Base-by-base conservation (phyloP, 1,140 invertebrate species). In the Leguminivora glycinivorella region DNA sequence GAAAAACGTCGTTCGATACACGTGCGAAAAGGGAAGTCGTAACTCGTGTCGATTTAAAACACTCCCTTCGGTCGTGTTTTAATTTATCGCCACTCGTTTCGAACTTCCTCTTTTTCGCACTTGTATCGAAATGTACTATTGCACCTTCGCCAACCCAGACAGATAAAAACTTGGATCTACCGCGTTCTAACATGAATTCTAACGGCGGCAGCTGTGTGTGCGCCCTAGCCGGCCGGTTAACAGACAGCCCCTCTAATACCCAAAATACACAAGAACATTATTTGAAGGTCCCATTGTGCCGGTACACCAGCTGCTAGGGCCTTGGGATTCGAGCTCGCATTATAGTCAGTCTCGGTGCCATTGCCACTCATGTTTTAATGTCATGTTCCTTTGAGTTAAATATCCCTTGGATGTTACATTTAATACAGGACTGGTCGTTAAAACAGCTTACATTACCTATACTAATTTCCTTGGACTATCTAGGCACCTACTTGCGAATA, bases 191-290 rank as follows among this genome's bases (percentile, higher is more conserved):
- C 74, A 68, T 67, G 70, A 43, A 10, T 77, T 77, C 78, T 75
- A 80, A 80, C 70, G 72, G 60, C 67, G 73, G 73, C 78, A 80
- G 78, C 76, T 80, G 78, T 70, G 78, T 56, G 72, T 70, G 78
- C 60, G 72, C 70, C 40, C 31, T 67, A 56, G 72, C 56, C 70
- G 67, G 68, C 26, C 58, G 58, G 58, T 63, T 71, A 71, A 72
- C 68, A 75, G 76, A 76, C 78, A 74, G 71, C 74, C 78, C 78
- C 76, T 75, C 73, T 63, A 63, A 68, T 72, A 60, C 71, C 72
- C 72, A 75, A 76, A 80, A 80, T 78, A 76, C 74, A 77, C 77
- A 75, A 77, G 70, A 77, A 75, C 70, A 75, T 72, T 77, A 69
- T 74, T 70, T 75, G 66, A 58, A 74, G 71, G 66, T 73, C 52